Base-by-base conservation (phyloP, 2,797 vertebrate species). In the Notamacropus eugenii region DNA sequence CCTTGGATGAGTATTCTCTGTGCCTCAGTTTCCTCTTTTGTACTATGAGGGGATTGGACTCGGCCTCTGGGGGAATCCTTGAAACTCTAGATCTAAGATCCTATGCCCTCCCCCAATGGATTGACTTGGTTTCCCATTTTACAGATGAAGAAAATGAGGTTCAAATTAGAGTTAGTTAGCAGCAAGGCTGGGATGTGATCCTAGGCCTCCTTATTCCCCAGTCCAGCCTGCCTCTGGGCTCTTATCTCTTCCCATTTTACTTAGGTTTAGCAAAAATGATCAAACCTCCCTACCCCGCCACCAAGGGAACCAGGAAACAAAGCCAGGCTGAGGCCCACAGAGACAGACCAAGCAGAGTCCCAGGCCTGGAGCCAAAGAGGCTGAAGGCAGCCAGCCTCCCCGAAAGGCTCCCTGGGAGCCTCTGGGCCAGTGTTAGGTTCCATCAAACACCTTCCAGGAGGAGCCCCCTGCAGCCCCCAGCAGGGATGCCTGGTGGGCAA, bases 401-500 rank as follows among this genome's bases (percentile, higher is more conserved):
- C 82, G 1, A 91, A 10, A 91, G 57, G 54, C 93, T 90, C 57
- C 27, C 5, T 31, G 3, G 74, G 8, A 50, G 24, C 74, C 74
- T 62, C 91, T 57, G 50, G 28, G 57, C 57, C 90, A 93, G 55
- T 16, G 92, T 93, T 54, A 6, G 54, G 55, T 82, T 93, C 5
- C 3, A 56, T 90, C 13, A n/a, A 95, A 34, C 92, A n/a, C 93
- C 94, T 94, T 96, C 93, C 96, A 93, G 52, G 13, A 40, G 19
- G n/a, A 96, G 67, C 54, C 92, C 96, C 93, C 94, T 82, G 90
- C 94, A 56, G 59, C 95, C 96, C 97, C 95, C 62, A 96, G 97
- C 62, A 96, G 97, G 96, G 97, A 96, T 95, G 96, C 67, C 54
- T 54, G 4, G 29, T 93, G 29, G 67, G 67, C n/a, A 74, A n/a